Percentiles rank a stretch among this genome's conserved stretches.
Evolutionary conservation across 2,797 vertebrate species (phyloP).

Genomic region (Hyperoplus immaculatus): DNA sequence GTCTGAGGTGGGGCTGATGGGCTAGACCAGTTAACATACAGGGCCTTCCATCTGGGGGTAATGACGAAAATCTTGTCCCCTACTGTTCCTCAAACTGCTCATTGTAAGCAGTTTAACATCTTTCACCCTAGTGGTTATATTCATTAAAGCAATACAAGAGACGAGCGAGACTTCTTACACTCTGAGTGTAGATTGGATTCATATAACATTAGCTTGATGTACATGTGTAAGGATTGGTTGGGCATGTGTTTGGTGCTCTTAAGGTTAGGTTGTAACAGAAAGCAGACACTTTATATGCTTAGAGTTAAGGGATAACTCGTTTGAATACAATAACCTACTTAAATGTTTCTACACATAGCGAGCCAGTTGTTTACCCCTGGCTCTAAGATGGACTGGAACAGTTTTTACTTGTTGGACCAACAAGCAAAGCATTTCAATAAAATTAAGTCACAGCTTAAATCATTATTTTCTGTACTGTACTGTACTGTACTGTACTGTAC

Average conservation of each 20-base stretch:
- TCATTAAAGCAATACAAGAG: conserved; percentile 1
- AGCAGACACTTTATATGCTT: neutral
- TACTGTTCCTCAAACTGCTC: conserved; percentile 4
- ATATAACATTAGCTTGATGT: neutral
- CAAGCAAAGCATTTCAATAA: neutral
- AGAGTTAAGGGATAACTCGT: neutral
- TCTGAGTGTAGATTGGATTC: neutral
- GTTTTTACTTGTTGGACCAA: neutral
- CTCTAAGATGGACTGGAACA: neutral
- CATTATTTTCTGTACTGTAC: too few species aligned
- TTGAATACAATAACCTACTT: neutral
- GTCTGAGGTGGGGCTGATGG: neutral
- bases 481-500: neutral
- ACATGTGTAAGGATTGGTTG: neutral
- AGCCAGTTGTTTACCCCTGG: neutral
- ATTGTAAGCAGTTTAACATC: conserved; percentile 13
- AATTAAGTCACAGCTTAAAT: neutral
- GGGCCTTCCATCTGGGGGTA: neutral
- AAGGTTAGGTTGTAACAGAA: neutral
- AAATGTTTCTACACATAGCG: neutral
- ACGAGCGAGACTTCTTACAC: neutral
- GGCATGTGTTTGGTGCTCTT: neutral
- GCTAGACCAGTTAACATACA: conserved; percentile 4
- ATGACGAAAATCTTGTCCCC: conserved; percentile 6
- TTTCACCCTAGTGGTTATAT: conserved; percentile 2